Percentiles rank a stretch among this genome's conserved stretches.
Evolutionary conservation across 2,797 vertebrate species (phyloP).

Genomic region (Xerus rutilus): DNA sequence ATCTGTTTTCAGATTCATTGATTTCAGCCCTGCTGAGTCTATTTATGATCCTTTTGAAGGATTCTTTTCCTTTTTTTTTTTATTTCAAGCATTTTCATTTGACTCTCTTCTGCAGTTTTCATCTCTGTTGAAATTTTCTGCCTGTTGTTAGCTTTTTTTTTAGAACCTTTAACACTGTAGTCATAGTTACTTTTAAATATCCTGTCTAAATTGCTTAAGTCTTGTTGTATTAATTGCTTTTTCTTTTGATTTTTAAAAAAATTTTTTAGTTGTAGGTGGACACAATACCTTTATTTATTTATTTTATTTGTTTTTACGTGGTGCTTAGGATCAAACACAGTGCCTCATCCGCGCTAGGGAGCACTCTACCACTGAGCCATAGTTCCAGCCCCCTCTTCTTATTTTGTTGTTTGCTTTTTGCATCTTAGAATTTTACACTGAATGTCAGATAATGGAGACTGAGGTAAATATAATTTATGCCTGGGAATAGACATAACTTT

Average conservation of each 20-base stretch:
- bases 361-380: too few relatives aligned
- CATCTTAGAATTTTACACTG: neutral
- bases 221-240: neutral
- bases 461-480: constrained; percentile 11
- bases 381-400: too few relatives aligned
- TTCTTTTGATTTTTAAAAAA: neutral
- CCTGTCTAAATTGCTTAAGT: neutral
- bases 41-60: neutral
- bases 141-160: constrained; percentile 1
- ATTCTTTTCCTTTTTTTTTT: neutral
- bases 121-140: neutral
- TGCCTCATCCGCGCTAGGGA: too few relatives aligned
- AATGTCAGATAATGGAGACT: neutral
- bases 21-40: neutral
- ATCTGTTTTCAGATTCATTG: neutral
- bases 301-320: too few relatives aligned
- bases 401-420: neutral
- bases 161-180: neutral
- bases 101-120: neutral
- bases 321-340: too few relatives aligned
- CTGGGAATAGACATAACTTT: neutral
- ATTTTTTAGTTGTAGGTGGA: too few relatives aligned
- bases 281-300: too few relatives aligned
- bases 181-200: neutral
- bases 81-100: neutral